These are phyloP conservation scores for Zophobas atratus DNA, from an alignment of 1,140 invertebrate species.

Conservation along the genomic window DNA sequence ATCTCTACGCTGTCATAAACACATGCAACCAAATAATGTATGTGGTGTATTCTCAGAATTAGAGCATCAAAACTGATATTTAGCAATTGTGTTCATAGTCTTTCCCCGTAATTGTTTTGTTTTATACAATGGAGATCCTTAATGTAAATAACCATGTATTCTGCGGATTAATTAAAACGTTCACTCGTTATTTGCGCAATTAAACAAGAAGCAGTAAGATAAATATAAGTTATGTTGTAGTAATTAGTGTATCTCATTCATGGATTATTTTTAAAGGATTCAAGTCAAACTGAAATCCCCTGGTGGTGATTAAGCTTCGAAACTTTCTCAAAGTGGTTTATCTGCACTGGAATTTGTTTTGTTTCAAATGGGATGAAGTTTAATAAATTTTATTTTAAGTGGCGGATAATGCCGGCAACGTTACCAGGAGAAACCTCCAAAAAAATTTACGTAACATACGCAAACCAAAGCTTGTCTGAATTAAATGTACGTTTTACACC, in stretches of 20 bases:
- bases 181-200: slow-evolving; percentile 16
- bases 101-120: slow-evolving; percentile 24
- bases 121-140: neutral
- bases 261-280: slow-evolving; percentile 41
- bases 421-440: neutral
- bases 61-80: slow-evolving; percentile 35
- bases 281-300: slow-evolving; percentile 38
- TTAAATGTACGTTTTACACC: neutral
- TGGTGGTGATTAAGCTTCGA: slow-evolving; percentile 33
- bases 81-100: slow-evolving; percentile 13
- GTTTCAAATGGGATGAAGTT: slow-evolving; percentile 32
- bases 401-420: slow-evolving; percentile 23
- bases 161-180: neutral
- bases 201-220: slow-evolving; percentile 2
- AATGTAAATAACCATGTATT: neutral
- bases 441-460: slow-evolving; percentile 17
- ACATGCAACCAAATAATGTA: slow-evolving; percentile 46
- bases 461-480: slow-evolving; percentile 1
- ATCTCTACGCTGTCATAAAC: slow-evolving; percentile 46
- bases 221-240: slow-evolving; percentile 19
- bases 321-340: slow-evolving; percentile 41
- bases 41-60: slow-evolving; percentile 20
- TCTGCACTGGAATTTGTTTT: slow-evolving; percentile 36
- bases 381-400: slow-evolving; percentile 43
- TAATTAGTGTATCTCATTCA: slow-evolving; percentile 39